Evolutionary conservation across 2,113 vertebrate genomes (phyloP).

Genomic region (Phoenicopterus ruber): DNA sequence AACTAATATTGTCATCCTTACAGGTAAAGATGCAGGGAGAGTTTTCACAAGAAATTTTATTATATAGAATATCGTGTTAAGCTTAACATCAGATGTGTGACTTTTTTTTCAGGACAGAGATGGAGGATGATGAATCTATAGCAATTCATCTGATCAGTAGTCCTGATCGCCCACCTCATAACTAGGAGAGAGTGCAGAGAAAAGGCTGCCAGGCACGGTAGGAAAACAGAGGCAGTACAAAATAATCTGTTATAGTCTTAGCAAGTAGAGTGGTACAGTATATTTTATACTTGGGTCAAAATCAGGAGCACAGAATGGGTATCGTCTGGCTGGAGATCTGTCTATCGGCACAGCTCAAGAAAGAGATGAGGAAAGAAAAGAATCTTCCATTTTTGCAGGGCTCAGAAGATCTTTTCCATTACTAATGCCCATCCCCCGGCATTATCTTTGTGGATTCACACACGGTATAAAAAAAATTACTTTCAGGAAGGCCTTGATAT

Average conservation of each 20-base stretch:
- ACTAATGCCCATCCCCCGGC: neutral
- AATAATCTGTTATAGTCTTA: neutral
- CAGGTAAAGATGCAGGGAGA: neutral
- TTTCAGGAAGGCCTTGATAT: neutral
- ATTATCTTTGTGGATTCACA: neutral
- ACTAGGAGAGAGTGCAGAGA: neutral
- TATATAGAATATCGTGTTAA: neutral
- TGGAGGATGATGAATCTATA: neutral
- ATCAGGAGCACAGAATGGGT: neutral
- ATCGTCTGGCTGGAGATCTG: neutral
- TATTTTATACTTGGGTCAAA: neutral
- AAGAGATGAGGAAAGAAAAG: neutral
- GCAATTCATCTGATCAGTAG: neutral
- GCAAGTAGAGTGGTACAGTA: neutral
- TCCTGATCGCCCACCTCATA: neutral
- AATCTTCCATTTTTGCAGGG: neutral
- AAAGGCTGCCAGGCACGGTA: neutral
- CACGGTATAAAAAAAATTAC: neutral
- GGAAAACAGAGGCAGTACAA: neutral
- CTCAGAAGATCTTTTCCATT: neutral
- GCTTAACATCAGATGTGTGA: neutral
- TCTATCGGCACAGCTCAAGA: neutral
- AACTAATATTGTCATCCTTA: neutral
- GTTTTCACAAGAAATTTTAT: neutral
- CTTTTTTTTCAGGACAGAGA: neutral